Conservation (phyloP, 2,113 vertebrate species). For the Pithys albifrons region DNA sequence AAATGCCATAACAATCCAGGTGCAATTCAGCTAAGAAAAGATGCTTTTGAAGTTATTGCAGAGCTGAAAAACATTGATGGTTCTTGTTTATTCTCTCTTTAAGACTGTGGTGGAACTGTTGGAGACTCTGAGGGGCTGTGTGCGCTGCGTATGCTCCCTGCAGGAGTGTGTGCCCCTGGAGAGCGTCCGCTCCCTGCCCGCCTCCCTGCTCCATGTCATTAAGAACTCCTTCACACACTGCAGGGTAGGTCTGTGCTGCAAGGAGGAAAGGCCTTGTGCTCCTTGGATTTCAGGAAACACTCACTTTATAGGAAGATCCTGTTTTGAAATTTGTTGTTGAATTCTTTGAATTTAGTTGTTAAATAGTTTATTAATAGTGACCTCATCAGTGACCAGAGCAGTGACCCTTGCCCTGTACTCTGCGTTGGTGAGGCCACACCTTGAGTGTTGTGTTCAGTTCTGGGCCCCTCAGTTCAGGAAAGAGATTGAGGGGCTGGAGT, state of each 20-base stretch:
- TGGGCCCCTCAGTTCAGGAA: no score
- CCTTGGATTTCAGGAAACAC: background rate
- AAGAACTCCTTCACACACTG: conserved; percentile 89
- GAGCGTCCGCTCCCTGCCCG: conserved; percentile 83
- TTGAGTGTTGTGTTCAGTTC: no score
- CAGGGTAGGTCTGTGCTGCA: conserved; percentile 77
- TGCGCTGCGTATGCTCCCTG: conserved; percentile 78
- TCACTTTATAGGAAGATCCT: background rate
- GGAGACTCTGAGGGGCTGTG: conserved; percentile 79
- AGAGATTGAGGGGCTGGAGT: no score
- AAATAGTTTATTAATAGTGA: background rate
- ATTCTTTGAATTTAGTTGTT: background rate
- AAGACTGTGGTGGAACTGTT: conserved; percentile 85
- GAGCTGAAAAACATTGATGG: background rate
- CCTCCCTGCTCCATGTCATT: conserved; percentile 83
- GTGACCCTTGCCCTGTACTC: no score
- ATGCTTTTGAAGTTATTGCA: background rate
- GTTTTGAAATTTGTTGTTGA: accelerated
- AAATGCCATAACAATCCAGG: background rate
- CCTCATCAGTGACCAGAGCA: no score
- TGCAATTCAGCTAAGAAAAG: background rate
- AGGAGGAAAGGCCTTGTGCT: background rate
- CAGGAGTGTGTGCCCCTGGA: conserved; percentile 74
- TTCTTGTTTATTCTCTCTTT: background rate
- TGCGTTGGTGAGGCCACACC: no score